Percentiles rank a stretch among this genome's conserved stretches.
phyloP scores from a whole-genome alignment of 2,888 invertebrate species.

The Hydraecia micacea region DNA sequence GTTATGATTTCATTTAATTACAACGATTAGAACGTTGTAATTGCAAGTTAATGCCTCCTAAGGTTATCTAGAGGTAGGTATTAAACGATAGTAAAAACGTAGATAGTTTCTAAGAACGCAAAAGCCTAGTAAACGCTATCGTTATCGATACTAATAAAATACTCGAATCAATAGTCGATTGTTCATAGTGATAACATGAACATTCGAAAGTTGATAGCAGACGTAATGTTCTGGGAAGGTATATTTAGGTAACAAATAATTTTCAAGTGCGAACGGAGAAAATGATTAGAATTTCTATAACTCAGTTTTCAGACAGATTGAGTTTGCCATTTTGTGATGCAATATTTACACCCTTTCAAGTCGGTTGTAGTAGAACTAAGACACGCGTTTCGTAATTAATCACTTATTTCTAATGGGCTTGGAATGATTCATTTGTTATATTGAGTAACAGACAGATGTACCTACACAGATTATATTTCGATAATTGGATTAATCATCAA shows the following conservation, averaged over 20 bases:
- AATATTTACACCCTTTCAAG: neutral
- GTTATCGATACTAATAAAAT: constrained; percentile 52
- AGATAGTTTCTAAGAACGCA: constrained; percentile 41
- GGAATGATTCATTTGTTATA: neutral
- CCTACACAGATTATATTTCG: neutral
- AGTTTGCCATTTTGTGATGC: neutral
- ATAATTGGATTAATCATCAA: constrained; percentile 6
- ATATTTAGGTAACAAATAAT: constrained; percentile 3
- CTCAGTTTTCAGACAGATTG: neutral
- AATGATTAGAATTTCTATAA: neutral
- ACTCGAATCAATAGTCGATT: constrained; percentile 50
- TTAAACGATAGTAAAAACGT: constrained; percentile 36
- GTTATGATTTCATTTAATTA: constrained; percentile 20
- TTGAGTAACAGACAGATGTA: constrained; percentile 10
- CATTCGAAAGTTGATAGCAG: constrained; percentile 20
- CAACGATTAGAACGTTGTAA: constrained; percentile 23
- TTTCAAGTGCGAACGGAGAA: neutral
- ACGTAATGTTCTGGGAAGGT: neutral
- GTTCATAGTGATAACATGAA: constrained; percentile 49
- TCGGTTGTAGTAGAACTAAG: neutral
- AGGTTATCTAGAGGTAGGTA: constrained; percentile 42
- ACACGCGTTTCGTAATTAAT: neutral
- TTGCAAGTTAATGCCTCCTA: constrained; percentile 29
- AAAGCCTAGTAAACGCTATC: constrained; percentile 40
- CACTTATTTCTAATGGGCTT: constrained; percentile 3